Evolutionary conservation across 2,797 vertebrate species (phyloP), one percentile per base, ranked within the genome.

Genomic region (Geotria australis): DNA sequence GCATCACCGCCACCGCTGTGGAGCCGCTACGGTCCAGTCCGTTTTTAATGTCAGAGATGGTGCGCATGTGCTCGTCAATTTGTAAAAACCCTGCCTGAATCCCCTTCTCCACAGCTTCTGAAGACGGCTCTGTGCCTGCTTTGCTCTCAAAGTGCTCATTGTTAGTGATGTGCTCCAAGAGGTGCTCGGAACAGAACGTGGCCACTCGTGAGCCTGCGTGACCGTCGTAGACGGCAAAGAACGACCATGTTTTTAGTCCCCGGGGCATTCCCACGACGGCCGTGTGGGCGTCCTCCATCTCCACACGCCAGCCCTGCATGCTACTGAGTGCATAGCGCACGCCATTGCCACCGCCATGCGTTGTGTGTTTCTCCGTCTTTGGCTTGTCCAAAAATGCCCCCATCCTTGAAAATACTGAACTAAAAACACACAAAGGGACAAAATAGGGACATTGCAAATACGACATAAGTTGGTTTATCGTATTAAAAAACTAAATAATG

Each of bases 321-420:
- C 85, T 94, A 78, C 89, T 98, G 63, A 96, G 77, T 64, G 84
- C 91, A 1, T 80, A 98, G 60, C 75, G 81, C 65, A 98, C 72
- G 60, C 83, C 78, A 48, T 95, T 96, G 58, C 89, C 89, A 63
- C 80, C 78, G 60, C 85, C 89, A 1, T 84, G 85, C 12, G 73
- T 79, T 66, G 86, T 93, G 70, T 86, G 79, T 67, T 96, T 98
- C 66, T 96, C 89, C 6, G 89, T 98, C 80, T 93, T 95, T 76
- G 89, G 91, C 71, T 96, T 98, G 73, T 98, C 91, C 75, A 98
- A 77, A 76, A 96, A 98, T 58, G 89, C 85, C 74, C 91, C 91
- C 91, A 95, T 98, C 70, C 65, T 77, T 85, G 72, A 73, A 64
- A 65, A 70, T 66, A 65, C 62, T 68, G 70, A 74, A 79, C 86